Evolutionary conservation across 2,888 invertebrate species (phyloP).

Genomic region (Eupeodes latifasciatus): DNA sequence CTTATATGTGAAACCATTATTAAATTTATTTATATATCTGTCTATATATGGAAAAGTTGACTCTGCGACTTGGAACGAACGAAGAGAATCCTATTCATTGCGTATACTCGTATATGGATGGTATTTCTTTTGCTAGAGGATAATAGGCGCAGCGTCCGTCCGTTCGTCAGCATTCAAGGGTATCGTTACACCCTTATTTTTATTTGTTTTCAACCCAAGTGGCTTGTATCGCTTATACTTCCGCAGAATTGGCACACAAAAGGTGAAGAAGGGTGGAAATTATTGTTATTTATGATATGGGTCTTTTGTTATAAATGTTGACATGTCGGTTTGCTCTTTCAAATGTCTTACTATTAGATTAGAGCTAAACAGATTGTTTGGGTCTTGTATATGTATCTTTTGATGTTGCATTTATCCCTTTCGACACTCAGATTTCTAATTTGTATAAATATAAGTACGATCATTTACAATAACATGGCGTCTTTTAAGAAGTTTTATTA

Average conservation of each 20-base stretch:
- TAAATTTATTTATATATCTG: constrained; percentile 6
- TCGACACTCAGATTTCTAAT: constrained; percentile 54
- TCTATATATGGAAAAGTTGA: constrained; percentile 6
- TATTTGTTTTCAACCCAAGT: constrained; percentile 56
- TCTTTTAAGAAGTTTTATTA: background rate
- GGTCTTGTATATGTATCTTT: constrained; percentile 3
- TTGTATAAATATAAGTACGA: constrained; percentile 36
- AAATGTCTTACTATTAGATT: constrained; percentile 69
- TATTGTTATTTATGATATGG: constrained; percentile 83
- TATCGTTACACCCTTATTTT: constrained; percentile 73
- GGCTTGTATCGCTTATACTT: constrained; percentile 70
- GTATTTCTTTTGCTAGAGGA: constrained; percentile 43
- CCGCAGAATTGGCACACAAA: constrained; percentile 77
- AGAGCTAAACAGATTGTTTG: constrained; percentile 50
- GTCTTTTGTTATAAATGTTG: constrained; percentile 75
- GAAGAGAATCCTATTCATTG: constrained; percentile 67
- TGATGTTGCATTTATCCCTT: constrained; percentile 58
- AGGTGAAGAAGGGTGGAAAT: constrained; percentile 84
- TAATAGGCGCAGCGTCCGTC: constrained; percentile 77
- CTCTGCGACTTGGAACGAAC: constrained; percentile 55
- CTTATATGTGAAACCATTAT: constrained; percentile 49
- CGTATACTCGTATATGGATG: background rate
- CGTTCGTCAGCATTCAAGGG: constrained; percentile 60
- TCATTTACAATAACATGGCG: constrained; percentile 25
- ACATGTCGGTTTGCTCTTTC: constrained; percentile 59